Evolutionary conservation across 2,797 vertebrate species (phyloP).

Genomic region (Lutjanus argentimaculatus): DNA sequence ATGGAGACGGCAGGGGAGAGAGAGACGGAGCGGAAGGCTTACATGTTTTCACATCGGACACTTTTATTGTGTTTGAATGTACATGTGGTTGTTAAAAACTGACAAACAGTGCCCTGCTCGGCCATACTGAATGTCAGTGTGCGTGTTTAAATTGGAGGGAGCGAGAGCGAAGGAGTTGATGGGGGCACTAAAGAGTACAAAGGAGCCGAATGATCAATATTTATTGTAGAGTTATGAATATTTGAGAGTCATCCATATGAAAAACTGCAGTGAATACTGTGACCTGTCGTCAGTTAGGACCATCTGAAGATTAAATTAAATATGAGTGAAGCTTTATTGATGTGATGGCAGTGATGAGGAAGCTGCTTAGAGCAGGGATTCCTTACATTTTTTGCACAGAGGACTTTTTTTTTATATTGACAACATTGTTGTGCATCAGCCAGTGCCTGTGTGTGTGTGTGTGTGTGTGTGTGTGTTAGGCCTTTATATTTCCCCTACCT

Average conservation of each 20-base stretch:
- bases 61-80: conserved; percentile 33
- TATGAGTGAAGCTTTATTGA: conserved; percentile 5
- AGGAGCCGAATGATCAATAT: conserved; percentile 34
- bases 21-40: conserved; percentile 16
- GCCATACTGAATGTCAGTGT: neutral
- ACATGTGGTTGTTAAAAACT: conserved; percentile 18
- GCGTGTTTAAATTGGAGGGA: neutral
- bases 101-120: conserved; percentile 1
- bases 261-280: conserved; percentile 15
- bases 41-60: conserved; percentile 49
- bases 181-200: neutral
- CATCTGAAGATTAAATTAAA: conserved; percentile 18
- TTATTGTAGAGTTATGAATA: conserved; percentile 7
- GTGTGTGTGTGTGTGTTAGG: neutral
- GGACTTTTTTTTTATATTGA: neutral
- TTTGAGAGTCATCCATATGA: conserved; percentile 17
- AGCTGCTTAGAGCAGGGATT: conserved; percentile 9
- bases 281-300: neutral
- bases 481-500: neutral
- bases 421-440: neutral
- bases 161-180: neutral
- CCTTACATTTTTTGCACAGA: neutral
- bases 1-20: conserved; percentile 37
- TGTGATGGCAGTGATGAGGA: conserved; percentile 12
- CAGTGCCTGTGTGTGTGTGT: neutral